Base-by-base conservation (phyloP, 64 coral and sea anemone genomes). In the Montipora capricornis region DNA sequence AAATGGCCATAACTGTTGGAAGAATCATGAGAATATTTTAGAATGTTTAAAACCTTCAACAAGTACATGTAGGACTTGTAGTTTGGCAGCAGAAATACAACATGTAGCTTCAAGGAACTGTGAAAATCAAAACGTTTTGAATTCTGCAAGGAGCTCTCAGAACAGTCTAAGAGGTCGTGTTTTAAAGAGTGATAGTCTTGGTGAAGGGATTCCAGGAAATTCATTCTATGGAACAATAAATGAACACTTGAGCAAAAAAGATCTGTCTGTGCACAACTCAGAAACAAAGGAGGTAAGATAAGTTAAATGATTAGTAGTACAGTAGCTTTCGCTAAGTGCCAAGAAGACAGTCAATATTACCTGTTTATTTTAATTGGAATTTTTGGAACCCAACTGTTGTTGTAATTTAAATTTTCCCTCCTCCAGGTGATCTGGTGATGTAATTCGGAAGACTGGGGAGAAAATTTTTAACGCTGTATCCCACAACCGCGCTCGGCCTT, bases 21-120 rank as follows among this genome's bases (percentile, higher is more conserved):
- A 70, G 13, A 86, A 86, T 19, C 45, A 15, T 64, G 60, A 86
- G 17, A 86, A 68, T 10, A 50, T n/a, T 73, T 50, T 86, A 47
- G 64, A 86, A 44, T 13, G 48, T 70, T 71, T 59, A 86, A 86
- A 86, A 50, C 82, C 82, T 22, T 86, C 82, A 70, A 73, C 82
- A 49, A 86, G 82, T n/a, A 73, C 82, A 49, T 71, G 82, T n/a
- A 73, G 61, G 17, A 86, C 64, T 86, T 86, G 61, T 17, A 71
- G 44, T 50, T 73, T 86, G 17, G 82, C 5, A 22, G 82, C 70
- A 2, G 14, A 86, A 71, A 46, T 71, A 37, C 29, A 37, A 37
- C 29, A 37, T 1, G 29, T 37, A 71, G 66, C 49, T 22, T 6
- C 62, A 71, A 86, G 62, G 20, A 70, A 50, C 62, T 71, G 17